Percentiles rank a stretch among this genome's conserved stretches.
Conservation (phyloP, 2,797 vertebrate genomes). For the Fistularia commersonii region DNA sequence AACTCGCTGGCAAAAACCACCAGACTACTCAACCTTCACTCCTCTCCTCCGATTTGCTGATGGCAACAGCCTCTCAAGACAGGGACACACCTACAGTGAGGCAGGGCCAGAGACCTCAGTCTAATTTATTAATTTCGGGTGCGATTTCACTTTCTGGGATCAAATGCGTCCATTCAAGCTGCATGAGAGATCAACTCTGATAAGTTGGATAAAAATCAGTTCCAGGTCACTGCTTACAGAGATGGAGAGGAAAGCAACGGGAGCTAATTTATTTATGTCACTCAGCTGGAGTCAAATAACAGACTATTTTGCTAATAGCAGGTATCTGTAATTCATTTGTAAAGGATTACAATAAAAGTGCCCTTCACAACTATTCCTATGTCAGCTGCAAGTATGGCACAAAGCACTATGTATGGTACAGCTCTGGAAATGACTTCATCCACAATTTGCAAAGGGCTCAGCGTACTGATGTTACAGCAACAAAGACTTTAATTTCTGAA, state of each 20-base stretch:
- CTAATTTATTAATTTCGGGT: conserved; percentile 44
- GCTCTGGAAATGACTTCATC: conserved; percentile 18
- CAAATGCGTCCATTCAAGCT: background rate
- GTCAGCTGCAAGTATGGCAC: conserved; percentile 19
- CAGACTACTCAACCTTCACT: conserved; percentile 79
- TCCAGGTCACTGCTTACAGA: too few relatives aligned
- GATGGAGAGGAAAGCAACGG: conserved; percentile 3
- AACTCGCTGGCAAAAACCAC: conserved; percentile 75
- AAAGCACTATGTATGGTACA: conserved; percentile 26
- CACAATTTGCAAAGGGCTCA: conserved; percentile 35
- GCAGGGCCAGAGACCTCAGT: conserved; percentile 84
- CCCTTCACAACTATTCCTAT: conserved; percentile 23
- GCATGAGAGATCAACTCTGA: too few relatives aligned
- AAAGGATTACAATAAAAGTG: conserved; percentile 23
- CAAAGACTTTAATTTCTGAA: conserved; percentile 8
- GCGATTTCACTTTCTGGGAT: conserved; percentile 2
- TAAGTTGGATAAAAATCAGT: background rate
- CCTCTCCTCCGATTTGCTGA: conserved; percentile 75
- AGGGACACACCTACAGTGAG: conserved; percentile 56
- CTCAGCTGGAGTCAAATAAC: conserved; percentile 12
- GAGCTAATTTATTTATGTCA: conserved; percentile 1
- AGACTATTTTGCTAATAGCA: background rate
- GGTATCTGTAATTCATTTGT: background rate
- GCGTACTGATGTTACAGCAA: conserved; percentile 32
- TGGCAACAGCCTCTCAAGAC: conserved; percentile 53